Percentiles rank a stretch among this genome's conserved stretches.
Evolutionary conservation across 1,140 invertebrate genomes (phyloP).

Genomic region (Drosophila subpulchrella): DNA sequence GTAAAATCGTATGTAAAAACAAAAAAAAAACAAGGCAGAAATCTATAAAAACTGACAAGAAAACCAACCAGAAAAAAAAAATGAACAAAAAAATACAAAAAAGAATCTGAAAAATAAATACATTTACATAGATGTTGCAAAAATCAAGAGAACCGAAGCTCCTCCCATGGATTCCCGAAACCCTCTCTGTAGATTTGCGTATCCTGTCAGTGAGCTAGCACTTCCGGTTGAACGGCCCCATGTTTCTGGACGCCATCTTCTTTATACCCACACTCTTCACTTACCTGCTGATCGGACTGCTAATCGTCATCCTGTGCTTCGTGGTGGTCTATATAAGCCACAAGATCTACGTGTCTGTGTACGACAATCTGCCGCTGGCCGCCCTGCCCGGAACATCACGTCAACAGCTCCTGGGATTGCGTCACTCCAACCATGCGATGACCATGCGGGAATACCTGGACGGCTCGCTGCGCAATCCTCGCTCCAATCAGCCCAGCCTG

Average conservation of each 20-base stretch:
- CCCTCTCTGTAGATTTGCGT: constrained; percentile 30
- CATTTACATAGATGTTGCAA: constrained; percentile 83
- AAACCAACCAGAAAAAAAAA: constrained; percentile 42
- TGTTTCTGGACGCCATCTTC: constrained; percentile 78
- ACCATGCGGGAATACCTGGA: constrained; percentile 22
- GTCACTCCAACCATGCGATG: constrained; percentile 25
- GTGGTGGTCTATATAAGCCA: constrained; percentile 80
- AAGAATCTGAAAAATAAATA: constrained; percentile 75
- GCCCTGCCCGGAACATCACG: constrained; percentile 16
- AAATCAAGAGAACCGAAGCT: constrained; percentile 43
- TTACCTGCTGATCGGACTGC: constrained; percentile 69
- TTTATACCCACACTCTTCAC: constrained; percentile 81
- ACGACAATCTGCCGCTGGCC: constrained; percentile 74
- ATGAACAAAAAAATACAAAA: constrained; percentile 34
- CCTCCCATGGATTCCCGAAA: constrained; percentile 22
- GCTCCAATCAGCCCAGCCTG: constrained; percentile 22
- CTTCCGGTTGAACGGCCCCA: constrained; percentile 25
- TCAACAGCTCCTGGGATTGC: neutral
- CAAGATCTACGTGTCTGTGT: constrained; percentile 77
- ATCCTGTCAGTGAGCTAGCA: constrained; percentile 21
- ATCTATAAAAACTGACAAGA: constrained; percentile 49
- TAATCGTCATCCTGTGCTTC: constrained; percentile 77
- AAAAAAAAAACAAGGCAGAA: constrained; percentile 48
- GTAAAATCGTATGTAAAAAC: constrained; percentile 75
- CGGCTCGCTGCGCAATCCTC: constrained; percentile 6